Evolutionary conservation across 2,797 vertebrate species (phyloP).

Genomic region (Gambelia wislizenii): DNA sequence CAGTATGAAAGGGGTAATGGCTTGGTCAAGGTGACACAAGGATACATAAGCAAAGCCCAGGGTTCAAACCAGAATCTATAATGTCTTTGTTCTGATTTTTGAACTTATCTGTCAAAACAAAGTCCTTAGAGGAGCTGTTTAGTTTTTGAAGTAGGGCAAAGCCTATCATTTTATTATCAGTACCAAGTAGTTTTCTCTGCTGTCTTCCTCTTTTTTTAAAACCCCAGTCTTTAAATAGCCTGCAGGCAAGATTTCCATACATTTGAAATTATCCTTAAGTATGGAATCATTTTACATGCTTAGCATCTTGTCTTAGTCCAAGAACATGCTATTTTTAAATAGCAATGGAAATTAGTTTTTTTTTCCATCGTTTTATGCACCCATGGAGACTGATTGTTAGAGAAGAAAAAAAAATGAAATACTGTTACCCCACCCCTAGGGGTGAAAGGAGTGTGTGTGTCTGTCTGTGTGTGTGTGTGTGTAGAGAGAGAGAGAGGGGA

Average conservation of each 20-base stretch:
- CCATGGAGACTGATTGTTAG: slow-evolving; percentile 52
- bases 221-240: slow-evolving; percentile 33
- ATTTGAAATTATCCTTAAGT: slow-evolving; percentile 53
- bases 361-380: slow-evolving; percentile 17
- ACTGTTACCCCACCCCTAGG: neutral
- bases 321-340: slow-evolving; percentile 49
- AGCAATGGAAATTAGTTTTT: slow-evolving; percentile 49
- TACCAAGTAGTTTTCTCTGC: slow-evolving; percentile 42
- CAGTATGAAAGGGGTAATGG: neutral
- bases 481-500: too few relatives aligned
- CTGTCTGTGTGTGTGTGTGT: neutral
- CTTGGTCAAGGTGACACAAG: neutral
- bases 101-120: slow-evolving; percentile 6
- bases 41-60: neutral
- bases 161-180: slow-evolving; percentile 50
- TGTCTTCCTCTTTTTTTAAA: slow-evolving; percentile 50
- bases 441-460: neutral
- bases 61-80: neutral
- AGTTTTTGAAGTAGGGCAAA: slow-evolving; percentile 35
- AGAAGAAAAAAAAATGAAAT: slow-evolving; percentile 20
- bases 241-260: slow-evolving; percentile 38
- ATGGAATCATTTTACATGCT: slow-evolving; percentile 42
- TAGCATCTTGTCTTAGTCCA: slow-evolving; percentile 49
- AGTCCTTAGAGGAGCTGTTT: neutral
- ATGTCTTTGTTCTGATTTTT: neutral